A percentile compares a stretch with the other conserved stretches of the same genome.
Conservation (phyloP, 2,888 invertebrate species). For the Drosophila fulvimacula region DNA sequence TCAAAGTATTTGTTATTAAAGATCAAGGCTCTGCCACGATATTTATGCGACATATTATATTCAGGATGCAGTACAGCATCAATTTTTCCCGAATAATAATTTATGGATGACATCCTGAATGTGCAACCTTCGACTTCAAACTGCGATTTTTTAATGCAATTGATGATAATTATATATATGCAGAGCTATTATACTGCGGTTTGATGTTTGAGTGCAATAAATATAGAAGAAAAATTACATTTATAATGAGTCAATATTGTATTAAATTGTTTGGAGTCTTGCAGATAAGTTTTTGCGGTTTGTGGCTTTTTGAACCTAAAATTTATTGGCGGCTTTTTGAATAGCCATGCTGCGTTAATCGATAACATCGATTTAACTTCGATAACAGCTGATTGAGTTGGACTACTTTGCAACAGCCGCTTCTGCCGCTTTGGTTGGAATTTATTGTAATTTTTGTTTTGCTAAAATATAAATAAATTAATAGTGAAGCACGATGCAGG, state of each 20-base stretch:
- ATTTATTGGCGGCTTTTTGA: background rate
- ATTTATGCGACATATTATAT: conserved; percentile 93
- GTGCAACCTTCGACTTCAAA: conserved; percentile 2
- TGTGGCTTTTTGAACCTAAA: conserved; percentile 2
- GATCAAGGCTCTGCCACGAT: conserved; percentile 93
- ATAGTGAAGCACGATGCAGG: conserved; percentile 77
- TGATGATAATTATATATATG: background rate
- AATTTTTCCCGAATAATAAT: background rate
- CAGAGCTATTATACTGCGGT: background rate
- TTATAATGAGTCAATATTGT: background rate
- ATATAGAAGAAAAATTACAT: background rate
- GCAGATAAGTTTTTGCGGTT: background rate
- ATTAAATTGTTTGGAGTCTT: background rate
- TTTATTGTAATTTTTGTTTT: conserved; percentile 5
- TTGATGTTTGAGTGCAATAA: background rate
- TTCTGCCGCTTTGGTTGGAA: conserved; percentile 17
- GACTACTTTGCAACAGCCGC: background rate
- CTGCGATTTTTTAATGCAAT: background rate
- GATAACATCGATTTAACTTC: background rate
- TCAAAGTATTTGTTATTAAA: conserved; percentile 95
- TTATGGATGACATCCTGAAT: conserved; percentile 9
- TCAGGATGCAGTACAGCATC: conserved; percentile 82
- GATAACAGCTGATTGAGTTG: background rate
- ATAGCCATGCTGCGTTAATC: background rate
- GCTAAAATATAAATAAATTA: background rate